Evolutionary conservation across 2,888 invertebrate species (phyloP), one percentile per base, ranked within the genome.

Genomic region (Empis stercorea): DNA sequence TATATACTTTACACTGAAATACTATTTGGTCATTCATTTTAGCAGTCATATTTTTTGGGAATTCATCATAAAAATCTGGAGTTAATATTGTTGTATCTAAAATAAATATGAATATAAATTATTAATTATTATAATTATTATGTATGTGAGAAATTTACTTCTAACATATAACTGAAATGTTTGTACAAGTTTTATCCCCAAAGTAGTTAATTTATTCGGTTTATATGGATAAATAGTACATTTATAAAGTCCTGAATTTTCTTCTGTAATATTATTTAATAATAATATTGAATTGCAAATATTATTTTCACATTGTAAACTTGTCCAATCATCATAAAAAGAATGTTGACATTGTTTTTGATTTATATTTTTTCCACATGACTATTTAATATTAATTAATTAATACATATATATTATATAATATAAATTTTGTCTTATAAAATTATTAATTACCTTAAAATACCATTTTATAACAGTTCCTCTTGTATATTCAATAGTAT

Each of bases 191-290:
- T 64, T 62, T 43, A 68, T 64, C 45, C 65, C 61, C 38, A 65
- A 56, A 2, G 60, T 51, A 20, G 59, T 60, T 0, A 52, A 45
- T 10, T 59, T 50, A 51, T 63, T 59, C 46, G 55, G 52, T 3
- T 58, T 52, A 45, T 62, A 60, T 0, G 68, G 68, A 49, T 61
- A 59, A 4, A 66, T 59, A 14, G 60, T 62, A 54, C 68, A 68
- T 51, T 65, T 65, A 46, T 69, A 68, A 10, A 69, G 57, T 1
- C 68, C 68, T 4, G 68, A 65, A 54, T 68, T 61, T 13, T 59
- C 58, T 45, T 65, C 66, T 1, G 66, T 66, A 1, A 66, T 56
- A 54, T 68, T 68, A 17, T 55, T 59, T 10, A 68, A 58, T 53
- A 59, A 54, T 9, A 68, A 53, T 20, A 60, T 59, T 3, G 60